Base-by-base conservation (phyloP, 2,888 invertebrate species). In the Tenthredo distinguenda region DNA sequence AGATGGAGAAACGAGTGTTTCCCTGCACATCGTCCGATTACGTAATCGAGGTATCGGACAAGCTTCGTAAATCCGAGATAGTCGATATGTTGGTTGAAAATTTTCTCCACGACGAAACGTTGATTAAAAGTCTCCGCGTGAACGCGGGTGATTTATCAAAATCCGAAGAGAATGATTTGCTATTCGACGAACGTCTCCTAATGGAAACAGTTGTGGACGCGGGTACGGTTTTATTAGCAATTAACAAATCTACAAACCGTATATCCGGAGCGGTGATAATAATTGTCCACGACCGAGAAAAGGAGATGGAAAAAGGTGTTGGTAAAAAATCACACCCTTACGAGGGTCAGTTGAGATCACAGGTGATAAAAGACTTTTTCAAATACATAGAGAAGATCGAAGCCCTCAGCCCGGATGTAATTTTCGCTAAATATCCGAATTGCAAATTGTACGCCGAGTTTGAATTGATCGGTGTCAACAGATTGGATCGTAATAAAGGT, bases 21-120 rank as follows among this genome's bases (percentile, higher is more conserved):
- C 58, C 74, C 21, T 84, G 74, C 26, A 58, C 34, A 10, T 68
- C 76, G 9, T 15, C n/a, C 3, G 84, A 77, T 12, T 77, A 85
- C 58, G 34, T 77, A 26, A 85, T 84, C 47, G 74, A 74, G 34
- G 21, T 81, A 21, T 40, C 62, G 12, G 81, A 81, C 62, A 84
- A 76, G 21, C 21, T 37, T 9, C 84, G 74, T 74, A 40, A 55
- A 15, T 21, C 77, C 7, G 77, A 85, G 65, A 76, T 85, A 12
- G 37, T 85, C 34, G 74, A 77, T 7, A 65, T 85, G 77, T 50
- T 85, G 43, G 18, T 77, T 1, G 47, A 77, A 31, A 68, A 77
- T n/a, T 85, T 85, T 21, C 43, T 85, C n/a, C n/a, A 40, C 26
- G 65, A 62, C n/a, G 84, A 85, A 40, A 77, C 65, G 9, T 26